Conservation (phyloP, 1,140 invertebrate species). For the Pygmarrhopalites habei region DNA sequence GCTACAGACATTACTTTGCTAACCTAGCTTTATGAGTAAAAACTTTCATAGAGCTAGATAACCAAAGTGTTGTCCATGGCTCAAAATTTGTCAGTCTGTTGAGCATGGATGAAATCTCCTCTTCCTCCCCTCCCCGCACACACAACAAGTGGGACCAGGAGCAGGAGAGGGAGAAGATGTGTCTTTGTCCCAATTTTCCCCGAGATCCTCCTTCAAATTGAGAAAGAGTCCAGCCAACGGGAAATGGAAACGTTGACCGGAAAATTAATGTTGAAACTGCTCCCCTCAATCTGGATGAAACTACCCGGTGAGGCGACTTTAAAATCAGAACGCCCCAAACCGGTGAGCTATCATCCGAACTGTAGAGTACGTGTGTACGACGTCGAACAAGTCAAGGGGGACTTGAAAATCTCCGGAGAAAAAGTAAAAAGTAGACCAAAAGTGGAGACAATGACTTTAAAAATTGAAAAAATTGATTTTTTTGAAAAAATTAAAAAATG, state of each 20-base stretch:
- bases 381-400: no score
- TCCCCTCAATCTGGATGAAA: conserved; percentile 32
- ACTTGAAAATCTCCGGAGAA: no score
- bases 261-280: no score
- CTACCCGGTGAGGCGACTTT: conserved; percentile 35
- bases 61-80: conserved; percentile 47
- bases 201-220: neutral
- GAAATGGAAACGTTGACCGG: no score
- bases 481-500: no score
- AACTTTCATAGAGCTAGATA: conserved; percentile 53
- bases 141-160: no score
- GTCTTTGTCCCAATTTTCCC: neutral
- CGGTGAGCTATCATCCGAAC: conserved; percentile 18
- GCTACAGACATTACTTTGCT: conserved; percentile 49
- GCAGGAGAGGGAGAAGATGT: no score
- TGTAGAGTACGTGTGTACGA: no score
- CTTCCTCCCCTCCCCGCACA: neutral
- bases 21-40: conserved; percentile 56
- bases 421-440: no score
- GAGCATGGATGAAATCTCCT: neutral
- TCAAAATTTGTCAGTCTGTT: neutral
- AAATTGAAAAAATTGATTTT: no score
- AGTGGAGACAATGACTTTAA: no score
- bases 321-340: conserved; percentile 2
- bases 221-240: no score